Base-by-base conservation (phyloP, 1,140 invertebrate species). In the Drosophila nebulosa region DNA sequence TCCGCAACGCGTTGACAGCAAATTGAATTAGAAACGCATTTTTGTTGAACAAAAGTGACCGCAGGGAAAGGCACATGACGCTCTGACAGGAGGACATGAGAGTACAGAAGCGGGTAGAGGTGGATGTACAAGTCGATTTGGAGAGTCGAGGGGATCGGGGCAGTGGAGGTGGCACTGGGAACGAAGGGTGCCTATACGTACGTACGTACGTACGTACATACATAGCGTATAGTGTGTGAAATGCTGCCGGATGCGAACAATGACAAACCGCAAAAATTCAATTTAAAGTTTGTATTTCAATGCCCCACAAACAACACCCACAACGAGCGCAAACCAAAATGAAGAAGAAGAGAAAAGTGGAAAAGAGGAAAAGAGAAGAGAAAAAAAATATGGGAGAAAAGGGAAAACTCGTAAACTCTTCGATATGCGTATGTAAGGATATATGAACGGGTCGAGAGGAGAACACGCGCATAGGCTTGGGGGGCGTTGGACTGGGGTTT, bases 11-110 rank as follows among this genome's bases (percentile, higher is more conserved):
- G 81, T 74, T 78, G 83, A 88, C 81, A 88, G 68, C 68, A 88
- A 86, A 86, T 86, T 78, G 74, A 86, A 86, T 88, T 88, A 85
- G 81, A 88, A 85, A 88, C 81, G 81, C 74, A 78, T 85, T 88
- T 81, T 63, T 32, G 56, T 46, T 64, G 60, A 69, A 74, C 74
- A 74, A 77, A 70, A 80, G 56, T 68, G 69, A 76, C 65, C 66
- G 53, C 65, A 68, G 65, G 50, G 57, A 56, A 24, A 26, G 59
- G 26, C 16, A 46, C 39, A 46, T 46, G 39, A 46, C 16, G 39
- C 39, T 46, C n/a, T 21, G 16, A 46, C 39, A 18, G 39, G 16
- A 46, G 39, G 39, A 18, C 39, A 42, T 14, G 16, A n/a, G n/a
- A 21, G 51, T n/a, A 30, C 18, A 2, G 18, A 14, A 32, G 14